These are phyloP conservation scores for Dryocosmus kuriphilus DNA, from an alignment of 2,888 invertebrate genomes.

Conservation along the genomic window DNA sequence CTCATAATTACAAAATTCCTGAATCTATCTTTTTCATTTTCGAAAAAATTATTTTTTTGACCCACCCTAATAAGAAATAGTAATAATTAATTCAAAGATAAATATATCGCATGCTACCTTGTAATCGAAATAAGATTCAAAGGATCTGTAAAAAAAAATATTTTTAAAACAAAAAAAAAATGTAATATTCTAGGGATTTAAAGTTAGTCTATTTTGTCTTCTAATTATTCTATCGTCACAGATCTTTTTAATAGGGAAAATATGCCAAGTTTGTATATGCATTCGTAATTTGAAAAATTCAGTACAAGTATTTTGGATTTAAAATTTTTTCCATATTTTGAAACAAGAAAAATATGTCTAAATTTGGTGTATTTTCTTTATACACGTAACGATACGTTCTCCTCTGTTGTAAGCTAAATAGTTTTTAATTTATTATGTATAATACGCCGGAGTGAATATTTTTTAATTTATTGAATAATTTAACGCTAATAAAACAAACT, in stretches of 20 bases:
- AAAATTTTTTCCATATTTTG: no score
- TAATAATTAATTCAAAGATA: no score
- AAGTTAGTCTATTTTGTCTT: not conserved
- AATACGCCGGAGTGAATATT: no score
- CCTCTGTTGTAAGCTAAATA: no score
- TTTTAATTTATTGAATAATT: no score
- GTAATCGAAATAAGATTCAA: not conserved
- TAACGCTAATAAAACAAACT: no score
- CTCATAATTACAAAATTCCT: no score
- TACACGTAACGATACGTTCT: not conserved
- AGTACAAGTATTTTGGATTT: not conserved
- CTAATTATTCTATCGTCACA: not conserved
- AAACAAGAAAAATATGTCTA: not conserved
- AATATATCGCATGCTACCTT: not conserved
- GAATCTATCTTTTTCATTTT: not conserved
- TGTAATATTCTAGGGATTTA: no score
- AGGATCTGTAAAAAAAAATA: not conserved
- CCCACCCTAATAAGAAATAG: no score
- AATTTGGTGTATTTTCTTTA: not conserved
- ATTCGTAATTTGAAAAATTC: not conserved
- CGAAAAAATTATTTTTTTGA: no score
- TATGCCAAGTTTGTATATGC: not conserved
- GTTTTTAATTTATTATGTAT: no score
- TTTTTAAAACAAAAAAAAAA: not conserved
- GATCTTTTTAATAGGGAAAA: not conserved